Evolutionary conservation across 2,797 vertebrate species (phyloP), one percentile per base, ranked within the genome.

Genomic region (Sylvia borin): DNA sequence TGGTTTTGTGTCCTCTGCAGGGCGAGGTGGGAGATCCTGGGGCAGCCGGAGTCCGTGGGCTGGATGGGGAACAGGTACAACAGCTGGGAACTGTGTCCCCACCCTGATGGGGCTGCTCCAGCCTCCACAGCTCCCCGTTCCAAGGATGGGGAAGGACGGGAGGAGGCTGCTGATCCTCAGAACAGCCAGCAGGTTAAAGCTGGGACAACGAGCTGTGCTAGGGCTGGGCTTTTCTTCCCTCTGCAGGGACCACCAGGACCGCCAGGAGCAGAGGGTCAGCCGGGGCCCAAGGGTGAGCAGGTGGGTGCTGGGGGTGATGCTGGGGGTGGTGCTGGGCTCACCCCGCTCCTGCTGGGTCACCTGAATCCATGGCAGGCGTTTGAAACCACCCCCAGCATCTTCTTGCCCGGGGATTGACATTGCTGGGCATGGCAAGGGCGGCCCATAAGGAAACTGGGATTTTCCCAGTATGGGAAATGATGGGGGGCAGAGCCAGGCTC

Each of bases 271-370:
- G 98, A 98, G 79, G 99, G 99, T 6, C 96, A 88, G 62, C 48
- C 43, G 3, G 99, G 99, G 40, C 85, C 18, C 45, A 99, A 99
- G 95, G 99, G 99, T 64, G 97, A 99, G 77, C 98, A 98, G 98
- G 99, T 99, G 29, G 79, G 61, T 70, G 68, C 92, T 71, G 55
- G 36, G 3, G 6, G 36, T 5, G 5, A 7, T 3, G 3, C 65
- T 54, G 93, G 42, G 42, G 7, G 38, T 5, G 5, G 6, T 3
- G 3, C 66, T 55, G 93, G 62, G 45, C 36, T 58, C 5, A 1
- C 24, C 53, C 61, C 0, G 0, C 26, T 80, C 65, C 66, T 40
- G 22, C 21, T 40, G 51, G 32, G 40, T 19, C 38, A 22, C 67
- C 61, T 53, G 26, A 53, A 55, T 5, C 72, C 45, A 20, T 0